phyloP scores from a whole-genome alignment of 2,113 vertebrate genomes.

The Oceanites oceanicus region DNA sequence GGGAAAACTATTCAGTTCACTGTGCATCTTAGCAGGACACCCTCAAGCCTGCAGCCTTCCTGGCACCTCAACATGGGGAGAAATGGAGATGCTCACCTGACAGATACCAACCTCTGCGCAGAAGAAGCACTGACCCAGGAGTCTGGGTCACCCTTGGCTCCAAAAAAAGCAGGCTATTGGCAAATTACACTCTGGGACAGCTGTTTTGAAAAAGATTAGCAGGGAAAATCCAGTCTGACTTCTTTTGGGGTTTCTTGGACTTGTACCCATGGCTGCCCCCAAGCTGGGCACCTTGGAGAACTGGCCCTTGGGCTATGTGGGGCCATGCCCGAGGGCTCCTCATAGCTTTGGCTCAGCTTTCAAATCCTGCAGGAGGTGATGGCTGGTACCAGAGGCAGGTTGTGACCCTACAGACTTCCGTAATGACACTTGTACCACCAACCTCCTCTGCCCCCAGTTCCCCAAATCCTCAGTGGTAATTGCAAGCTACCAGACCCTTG shows the following conservation, averaged over 20 bases:
- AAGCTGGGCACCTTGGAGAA: background rate
- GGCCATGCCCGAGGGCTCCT: background rate
- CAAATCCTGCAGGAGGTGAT: background rate
- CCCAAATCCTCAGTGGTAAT: background rate
- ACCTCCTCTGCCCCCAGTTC: background rate
- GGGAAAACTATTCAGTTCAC: background rate
- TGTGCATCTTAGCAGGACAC: background rate
- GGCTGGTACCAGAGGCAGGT: background rate
- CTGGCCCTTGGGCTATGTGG: accelerated
- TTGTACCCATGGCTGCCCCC: background rate
- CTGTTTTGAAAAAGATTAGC: background rate
- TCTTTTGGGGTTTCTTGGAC: background rate
- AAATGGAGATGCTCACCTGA: background rate
- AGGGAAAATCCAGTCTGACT: background rate
- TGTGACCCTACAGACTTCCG: background rate
- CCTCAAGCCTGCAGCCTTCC: background rate
- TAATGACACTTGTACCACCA: background rate
- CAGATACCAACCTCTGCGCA: accelerated
- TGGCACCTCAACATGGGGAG: accelerated
- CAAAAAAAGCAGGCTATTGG: background rate
- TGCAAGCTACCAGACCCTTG: background rate
- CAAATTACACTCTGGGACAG: background rate
- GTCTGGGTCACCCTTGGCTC: background rate
- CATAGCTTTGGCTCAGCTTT: background rate
- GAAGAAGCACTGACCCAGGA: background rate